Conservation (phyloP, 2,888 invertebrate species). For the Tortricodes alternella region DNA sequence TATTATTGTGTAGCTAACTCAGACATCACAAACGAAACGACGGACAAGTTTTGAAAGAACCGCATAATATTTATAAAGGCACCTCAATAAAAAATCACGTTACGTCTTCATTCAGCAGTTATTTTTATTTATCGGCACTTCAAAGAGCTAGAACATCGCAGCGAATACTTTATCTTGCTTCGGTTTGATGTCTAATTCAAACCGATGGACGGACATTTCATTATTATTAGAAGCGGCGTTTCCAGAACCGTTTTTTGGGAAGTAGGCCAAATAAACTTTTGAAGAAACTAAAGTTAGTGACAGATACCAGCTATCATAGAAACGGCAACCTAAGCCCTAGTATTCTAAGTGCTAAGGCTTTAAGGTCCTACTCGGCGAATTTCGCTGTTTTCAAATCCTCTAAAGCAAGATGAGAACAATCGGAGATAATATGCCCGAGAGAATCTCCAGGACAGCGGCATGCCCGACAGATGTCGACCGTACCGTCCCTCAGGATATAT, state of each 20-base stretch:
- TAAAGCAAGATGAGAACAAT: no score
- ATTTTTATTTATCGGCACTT: not conserved
- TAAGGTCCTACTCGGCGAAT: no score
- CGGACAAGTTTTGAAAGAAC: not conserved
- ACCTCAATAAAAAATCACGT: not conserved
- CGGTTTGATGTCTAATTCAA: constrained; percentile 6
- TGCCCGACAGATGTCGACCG: no score
- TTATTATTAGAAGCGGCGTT: not conserved
- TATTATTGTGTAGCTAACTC: no score
- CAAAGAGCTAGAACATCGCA: not conserved
- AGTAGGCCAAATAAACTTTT: not conserved
- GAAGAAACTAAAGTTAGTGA: no score
- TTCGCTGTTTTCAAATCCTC: no score
- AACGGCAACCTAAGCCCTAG: no score
- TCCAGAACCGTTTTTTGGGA: not conserved
- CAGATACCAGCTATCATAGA: no score
- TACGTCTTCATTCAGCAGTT: not conserved
- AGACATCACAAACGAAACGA: not conserved
- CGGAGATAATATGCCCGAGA: no score
- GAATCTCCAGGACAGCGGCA: no score
- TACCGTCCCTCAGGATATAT: no score
- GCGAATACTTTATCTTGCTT: not conserved
- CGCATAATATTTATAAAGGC: not conserved
- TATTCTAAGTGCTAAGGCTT: no score
- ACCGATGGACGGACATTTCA: not conserved